phyloP scores from a whole-genome alignment of 2,888 invertebrate genomes.

The Endomychus coccineus region DNA sequence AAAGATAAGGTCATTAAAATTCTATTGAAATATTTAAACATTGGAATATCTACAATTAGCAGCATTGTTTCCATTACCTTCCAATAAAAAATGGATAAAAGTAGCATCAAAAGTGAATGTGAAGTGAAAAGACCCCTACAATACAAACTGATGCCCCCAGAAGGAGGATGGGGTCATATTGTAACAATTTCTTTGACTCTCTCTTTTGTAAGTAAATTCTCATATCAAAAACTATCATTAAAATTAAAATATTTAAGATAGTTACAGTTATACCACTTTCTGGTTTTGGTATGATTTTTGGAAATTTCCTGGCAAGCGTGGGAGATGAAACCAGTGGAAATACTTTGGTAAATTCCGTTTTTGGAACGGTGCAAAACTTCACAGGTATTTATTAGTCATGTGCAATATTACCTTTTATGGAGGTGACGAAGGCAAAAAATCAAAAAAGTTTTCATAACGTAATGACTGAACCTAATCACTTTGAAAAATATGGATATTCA shows the following conservation, averaged over 20 bases:
- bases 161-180: constrained; percentile 74
- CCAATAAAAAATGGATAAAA: no score
- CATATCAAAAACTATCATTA: no score
- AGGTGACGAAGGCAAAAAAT: no score
- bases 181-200: constrained; percentile 66
- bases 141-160: constrained; percentile 31
- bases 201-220: constrained; percentile 72
- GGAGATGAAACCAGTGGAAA: constrained; percentile 64
- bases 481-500: no score
- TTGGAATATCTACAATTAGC: no score
- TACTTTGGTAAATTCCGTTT: constrained; percentile 62
- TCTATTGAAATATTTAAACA: no score
- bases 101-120: not conserved
- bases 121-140: constrained; percentile 10
- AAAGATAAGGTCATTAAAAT: no score
- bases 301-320: constrained; percentile 56
- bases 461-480: no score
- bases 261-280: constrained; percentile 59
- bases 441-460: no score
- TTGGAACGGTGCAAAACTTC: constrained; percentile 56
- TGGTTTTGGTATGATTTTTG: constrained; percentile 64
- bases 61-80: no score
- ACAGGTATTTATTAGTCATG: constrained; percentile 51
- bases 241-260: constrained; percentile 45
- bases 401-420: no score